Evolutionary conservation across 2,113 vertebrate species (phyloP).

Genomic region (Ictalurus furcatus): DNA sequence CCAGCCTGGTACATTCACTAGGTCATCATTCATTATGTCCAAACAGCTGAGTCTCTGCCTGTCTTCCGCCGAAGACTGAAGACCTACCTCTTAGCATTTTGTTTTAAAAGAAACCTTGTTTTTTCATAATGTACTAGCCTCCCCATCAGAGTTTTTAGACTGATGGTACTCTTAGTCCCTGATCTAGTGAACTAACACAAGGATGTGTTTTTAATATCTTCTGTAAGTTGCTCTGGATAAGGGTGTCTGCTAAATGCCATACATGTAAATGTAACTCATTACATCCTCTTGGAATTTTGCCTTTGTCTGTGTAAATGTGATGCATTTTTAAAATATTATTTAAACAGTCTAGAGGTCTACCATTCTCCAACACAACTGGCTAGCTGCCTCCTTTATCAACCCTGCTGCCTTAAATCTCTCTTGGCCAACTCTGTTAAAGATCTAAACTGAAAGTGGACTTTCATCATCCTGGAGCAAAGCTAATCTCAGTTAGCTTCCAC

Average conservation of each 20-base stretch:
- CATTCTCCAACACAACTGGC: not conserved
- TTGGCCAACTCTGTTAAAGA: slow-evolving; percentile 14
- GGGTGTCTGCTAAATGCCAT: not conserved
- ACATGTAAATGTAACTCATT: not conserved
- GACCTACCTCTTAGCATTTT: not conserved
- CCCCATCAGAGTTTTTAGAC: not conserved
- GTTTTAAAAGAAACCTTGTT: not conserved
- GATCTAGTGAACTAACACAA: not conserved
- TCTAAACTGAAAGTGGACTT: slow-evolving; percentile 12
- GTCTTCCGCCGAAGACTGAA: not conserved
- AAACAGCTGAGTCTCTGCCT: not conserved
- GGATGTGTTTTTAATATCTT: not conserved
- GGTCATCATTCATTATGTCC: not conserved
- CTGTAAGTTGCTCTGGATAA: not conserved
- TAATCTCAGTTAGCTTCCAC: slow-evolving; percentile 37
- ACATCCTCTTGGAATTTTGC: not conserved
- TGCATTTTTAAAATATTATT: not conserved
- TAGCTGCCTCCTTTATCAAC: not conserved
- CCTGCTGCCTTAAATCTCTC: not conserved
- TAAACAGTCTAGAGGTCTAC: not conserved
- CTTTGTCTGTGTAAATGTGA: not conserved
- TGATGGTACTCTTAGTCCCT: not conserved
- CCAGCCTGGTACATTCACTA: not conserved
- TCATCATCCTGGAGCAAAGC: not conserved
- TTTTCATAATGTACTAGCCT: not conserved